These are phyloP conservation scores for Heliconius aoede DNA, from an alignment of 2,888 invertebrate species.

Conservation along the genomic window DNA sequence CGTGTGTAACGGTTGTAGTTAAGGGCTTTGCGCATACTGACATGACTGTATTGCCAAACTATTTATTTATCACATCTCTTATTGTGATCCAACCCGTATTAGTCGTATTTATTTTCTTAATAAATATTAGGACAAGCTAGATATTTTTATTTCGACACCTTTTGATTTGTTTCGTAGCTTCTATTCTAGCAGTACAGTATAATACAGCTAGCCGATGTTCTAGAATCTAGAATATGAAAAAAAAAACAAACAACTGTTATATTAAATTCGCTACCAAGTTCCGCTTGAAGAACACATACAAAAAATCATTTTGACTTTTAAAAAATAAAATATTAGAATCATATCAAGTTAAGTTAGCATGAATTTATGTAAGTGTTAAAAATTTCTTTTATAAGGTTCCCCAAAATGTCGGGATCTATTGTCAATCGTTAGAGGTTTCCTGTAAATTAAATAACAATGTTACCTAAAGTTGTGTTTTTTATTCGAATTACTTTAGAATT, in stretches of 20 bases:
- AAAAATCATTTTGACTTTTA: slow-evolving; percentile 57
- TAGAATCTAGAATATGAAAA: slow-evolving; percentile 26
- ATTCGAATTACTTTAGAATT: too few species aligned
- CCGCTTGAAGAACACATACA: slow-evolving; percentile 33
- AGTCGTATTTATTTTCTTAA: slow-evolving; percentile 40
- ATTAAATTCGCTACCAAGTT: slow-evolving; percentile 24
- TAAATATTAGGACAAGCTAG: slow-evolving; percentile 43
- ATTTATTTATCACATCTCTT: slow-evolving; percentile 42
- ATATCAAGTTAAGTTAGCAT: slow-evolving; percentile 76
- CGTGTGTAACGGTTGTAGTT: slow-evolving; percentile 72
- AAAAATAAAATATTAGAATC: slow-evolving; percentile 69
- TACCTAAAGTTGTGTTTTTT: slow-evolving; percentile 58
- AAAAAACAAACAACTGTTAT: slow-evolving; percentile 9
- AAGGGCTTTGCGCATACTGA: slow-evolving; percentile 77
- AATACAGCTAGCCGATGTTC: slow-evolving; percentile 20
- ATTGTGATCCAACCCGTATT: slow-evolving; percentile 41
- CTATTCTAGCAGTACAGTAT: slow-evolving; percentile 24
- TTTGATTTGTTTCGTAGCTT: slow-evolving; percentile 32
- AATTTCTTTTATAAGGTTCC: slow-evolving; percentile 80
- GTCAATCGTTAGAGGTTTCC: slow-evolving; percentile 81
- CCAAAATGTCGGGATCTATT: slow-evolving; percentile 73
- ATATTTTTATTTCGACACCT: slow-evolving; percentile 32
- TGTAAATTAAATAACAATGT: slow-evolving; percentile 83
- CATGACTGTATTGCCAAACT: slow-evolving; percentile 51
- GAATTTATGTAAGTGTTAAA: slow-evolving; percentile 79